These are phyloP conservation scores for Tetranychus truncatus DNA, from an alignment of 2,888 invertebrate genomes.

Conservation along the genomic window DNA sequence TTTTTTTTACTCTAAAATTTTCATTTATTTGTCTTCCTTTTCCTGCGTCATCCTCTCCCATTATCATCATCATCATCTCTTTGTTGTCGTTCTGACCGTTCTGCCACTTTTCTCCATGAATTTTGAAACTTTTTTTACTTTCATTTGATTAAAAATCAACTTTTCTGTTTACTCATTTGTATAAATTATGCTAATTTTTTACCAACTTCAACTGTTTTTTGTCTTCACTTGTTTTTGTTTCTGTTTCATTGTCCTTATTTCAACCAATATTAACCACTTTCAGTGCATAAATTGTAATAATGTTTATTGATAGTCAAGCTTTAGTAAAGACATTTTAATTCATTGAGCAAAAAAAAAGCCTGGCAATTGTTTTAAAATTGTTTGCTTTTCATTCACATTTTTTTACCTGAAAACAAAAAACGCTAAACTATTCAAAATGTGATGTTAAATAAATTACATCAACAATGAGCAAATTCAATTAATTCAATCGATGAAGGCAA, in stretches of 20 bases:
- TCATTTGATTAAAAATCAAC: neutral
- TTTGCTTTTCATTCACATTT: too few relatives aligned
- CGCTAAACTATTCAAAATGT: too few relatives aligned
- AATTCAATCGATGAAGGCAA: too few relatives aligned
- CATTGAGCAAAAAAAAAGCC: slow-evolving; percentile 4
- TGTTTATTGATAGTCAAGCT: neutral
- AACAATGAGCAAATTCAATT: too few relatives aligned
- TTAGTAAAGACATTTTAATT: neutral
- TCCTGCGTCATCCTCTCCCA: neutral
- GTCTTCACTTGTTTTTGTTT: neutral
- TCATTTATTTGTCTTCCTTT: slow-evolving; percentile 1
- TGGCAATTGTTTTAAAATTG: neutral
- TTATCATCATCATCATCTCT: neutral
- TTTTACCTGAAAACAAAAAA: too few relatives aligned
- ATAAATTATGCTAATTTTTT: neutral
- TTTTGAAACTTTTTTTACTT: slow-evolving; percentile 8
- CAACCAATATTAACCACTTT: neutral
- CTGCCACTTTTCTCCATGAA: neutral
- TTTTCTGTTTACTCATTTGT: neutral
- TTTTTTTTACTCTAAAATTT: neutral
- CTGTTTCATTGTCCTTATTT: too few relatives aligned
- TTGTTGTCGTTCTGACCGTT: neutral
- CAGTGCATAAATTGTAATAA: neutral
- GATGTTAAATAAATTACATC: too few relatives aligned
- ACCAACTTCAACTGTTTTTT: neutral